Conservation (phyloP, 2,888 invertebrate species). For the Pollenia amentaria region DNA sequence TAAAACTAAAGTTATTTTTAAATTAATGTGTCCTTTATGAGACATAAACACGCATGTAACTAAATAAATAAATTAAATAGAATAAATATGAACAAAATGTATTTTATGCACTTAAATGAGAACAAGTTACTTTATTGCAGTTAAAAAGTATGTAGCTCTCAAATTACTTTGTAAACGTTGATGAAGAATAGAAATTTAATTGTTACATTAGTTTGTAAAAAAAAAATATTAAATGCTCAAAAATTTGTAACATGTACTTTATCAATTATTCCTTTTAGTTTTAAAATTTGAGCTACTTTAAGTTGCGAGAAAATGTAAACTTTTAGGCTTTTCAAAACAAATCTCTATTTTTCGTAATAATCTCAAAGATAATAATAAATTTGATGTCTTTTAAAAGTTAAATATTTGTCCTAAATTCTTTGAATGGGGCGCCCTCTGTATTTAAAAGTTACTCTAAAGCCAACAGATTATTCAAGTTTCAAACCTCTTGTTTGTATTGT, state of each 20-base stretch:
- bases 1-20: constrained; percentile 15
- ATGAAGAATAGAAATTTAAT: no score
- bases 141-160: no score
- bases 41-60: constrained; percentile 10
- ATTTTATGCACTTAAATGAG: background rate
- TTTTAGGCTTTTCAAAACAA: no score
- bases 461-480: constrained; percentile 12
- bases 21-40: constrained; percentile 32
- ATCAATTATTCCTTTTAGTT: no score
- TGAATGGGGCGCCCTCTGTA: constrained; percentile 5
- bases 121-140: no score
- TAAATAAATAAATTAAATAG: constrained; percentile 13
- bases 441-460: constrained; percentile 4
- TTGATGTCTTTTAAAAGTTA: background rate
- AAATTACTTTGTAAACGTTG: no score
- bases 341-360: background rate
- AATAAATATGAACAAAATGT: constrained; percentile 16
- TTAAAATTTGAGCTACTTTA: no score
- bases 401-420: no score
- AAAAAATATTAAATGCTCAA: no score
- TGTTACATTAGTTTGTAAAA: no score
- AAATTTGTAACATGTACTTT: no score
- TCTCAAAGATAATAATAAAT: background rate
- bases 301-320: no score
- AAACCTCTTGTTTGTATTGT: constrained; percentile 25